Evolutionary conservation across 2,797 vertebrate genomes (phyloP).

Genomic region (Hippoglossus hippoglossus): DNA sequence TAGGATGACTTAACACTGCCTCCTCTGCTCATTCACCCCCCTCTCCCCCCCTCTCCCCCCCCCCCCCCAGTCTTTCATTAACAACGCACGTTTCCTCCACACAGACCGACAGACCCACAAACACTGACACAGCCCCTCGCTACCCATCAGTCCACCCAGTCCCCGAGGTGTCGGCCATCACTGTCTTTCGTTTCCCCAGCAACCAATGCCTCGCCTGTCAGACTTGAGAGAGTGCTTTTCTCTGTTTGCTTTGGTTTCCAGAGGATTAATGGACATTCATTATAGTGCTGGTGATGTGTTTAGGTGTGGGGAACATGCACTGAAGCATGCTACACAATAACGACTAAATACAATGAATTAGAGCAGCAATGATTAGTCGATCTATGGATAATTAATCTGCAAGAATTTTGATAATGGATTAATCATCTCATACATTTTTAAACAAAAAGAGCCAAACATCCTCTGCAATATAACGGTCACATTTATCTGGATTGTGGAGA

Average conservation of each 20-base stretch:
- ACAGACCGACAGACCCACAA: conserved; percentile 17
- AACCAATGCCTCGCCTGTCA: conserved; percentile 64
- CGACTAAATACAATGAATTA: neutral
- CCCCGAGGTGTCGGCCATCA: conserved; percentile 65
- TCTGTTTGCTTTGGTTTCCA: conserved; percentile 50
- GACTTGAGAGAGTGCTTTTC: conserved; percentile 29
- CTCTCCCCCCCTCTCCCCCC: neutral
- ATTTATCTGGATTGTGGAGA: neutral
- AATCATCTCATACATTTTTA: neutral
- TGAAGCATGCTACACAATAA: neutral
- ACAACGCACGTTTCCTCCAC: neutral
- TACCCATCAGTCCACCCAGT: conserved; percentile 54
- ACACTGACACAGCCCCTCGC: conserved; percentile 22
- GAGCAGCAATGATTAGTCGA: neutral
- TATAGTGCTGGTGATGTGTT: conserved; percentile 20
- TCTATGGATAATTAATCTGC: neutral
- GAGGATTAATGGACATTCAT: conserved; percentile 40
- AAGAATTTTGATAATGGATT: neutral
- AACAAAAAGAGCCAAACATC: no score
- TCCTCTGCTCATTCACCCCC: no score
- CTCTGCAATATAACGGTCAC: no score
- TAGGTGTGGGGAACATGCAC: conserved; percentile 7
- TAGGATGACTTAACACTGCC: conserved; percentile 10
- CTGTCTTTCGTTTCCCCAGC: conserved; percentile 73
- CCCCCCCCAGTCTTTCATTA: conserved; percentile 23